These are phyloP conservation scores for Tiliqua scincoides DNA, from an alignment of 2,113 vertebrate genomes.

Conservation along the genomic window DNA sequence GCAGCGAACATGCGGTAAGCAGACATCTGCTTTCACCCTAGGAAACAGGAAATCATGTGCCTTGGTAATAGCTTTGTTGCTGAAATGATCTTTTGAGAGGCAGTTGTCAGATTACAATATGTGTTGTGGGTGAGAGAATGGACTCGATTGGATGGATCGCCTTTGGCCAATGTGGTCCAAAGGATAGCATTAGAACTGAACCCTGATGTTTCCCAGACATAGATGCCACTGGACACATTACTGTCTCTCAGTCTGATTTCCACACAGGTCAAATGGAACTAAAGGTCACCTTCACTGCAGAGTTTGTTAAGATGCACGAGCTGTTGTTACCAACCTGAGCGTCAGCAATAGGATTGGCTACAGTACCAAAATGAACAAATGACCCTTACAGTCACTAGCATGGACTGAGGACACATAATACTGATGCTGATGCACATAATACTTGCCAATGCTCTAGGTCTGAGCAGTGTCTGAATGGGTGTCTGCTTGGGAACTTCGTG, in stretches of 20 bases:
- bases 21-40: slow-evolving; percentile 10
- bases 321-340: not conserved
- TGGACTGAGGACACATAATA: too few species aligned
- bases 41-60: slow-evolving; percentile 18
- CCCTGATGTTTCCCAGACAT: not conserved
- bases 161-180: not conserved
- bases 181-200: not conserved
- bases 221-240: not conserved
- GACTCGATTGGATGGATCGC: not conserved
- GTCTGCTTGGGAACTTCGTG: too few species aligned
- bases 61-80: not conserved
- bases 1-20: not conserved
- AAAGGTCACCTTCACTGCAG: not conserved
- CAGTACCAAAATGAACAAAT: not conserved
- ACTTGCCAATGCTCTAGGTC: too few species aligned
- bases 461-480: too few species aligned
- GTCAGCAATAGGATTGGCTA: not conserved
- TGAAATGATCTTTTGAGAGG: slow-evolving; percentile 6
- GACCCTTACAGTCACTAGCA: not conserved
- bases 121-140: not conserved
- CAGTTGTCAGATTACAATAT: not conserved
- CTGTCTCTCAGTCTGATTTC: not conserved
- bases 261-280: not conserved
- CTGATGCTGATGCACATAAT: too few species aligned
- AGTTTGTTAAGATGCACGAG: not conserved